Base-by-base conservation (phyloP, 2,113 vertebrate species). In the Hoplias malabaricus region DNA sequence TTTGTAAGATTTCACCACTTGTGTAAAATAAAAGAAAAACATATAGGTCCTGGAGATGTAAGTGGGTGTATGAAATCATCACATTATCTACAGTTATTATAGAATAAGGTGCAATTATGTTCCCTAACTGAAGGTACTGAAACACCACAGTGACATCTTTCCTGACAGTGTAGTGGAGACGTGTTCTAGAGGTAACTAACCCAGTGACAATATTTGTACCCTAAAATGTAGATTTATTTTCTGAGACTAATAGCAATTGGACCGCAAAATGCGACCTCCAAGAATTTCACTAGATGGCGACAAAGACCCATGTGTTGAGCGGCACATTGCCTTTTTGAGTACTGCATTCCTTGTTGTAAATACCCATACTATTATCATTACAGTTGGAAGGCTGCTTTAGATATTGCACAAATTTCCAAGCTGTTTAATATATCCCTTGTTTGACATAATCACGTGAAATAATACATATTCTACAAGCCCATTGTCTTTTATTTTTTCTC, bases 231-330 rank as follows among this genome's bases (percentile, higher is more conserved):
- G n/a, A n/a, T n/a, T n/a, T n/a, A n/a, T n/a, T n/a, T n/a, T n/a
- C n/a, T n/a, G n/a, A n/a, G n/a, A n/a, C n/a, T n/a, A n/a, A n/a
- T n/a, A n/a, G n/a, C n/a, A n/a, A n/a, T n/a, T n/a, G n/a, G n/a
- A n/a, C n/a, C n/a, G n/a, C 42, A 31, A 46, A 12, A 3, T 56
- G 70, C 33, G 57, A 21, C 54, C 31, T 48, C 25, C n/a, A 33
- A 36, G 25, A 2, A n/a, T 11, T 25, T 12, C 80, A 74, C 80
- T 74, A 82, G 80, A 36, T 78, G 80, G 80, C 33, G 36, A n/a
- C 40, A 42, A 54, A 56, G 69, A 27, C 56, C n/a, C 33, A 21
- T 57, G n/a, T 72, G 4, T 14, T 13, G n/a, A 12, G 12, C 40
- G 48, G 16, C 57, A 57, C 21, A 10, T 38, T 38, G 43, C 29